Conservation (phyloP, 2,888 invertebrate species). For the Heliothis peltigera region DNA sequence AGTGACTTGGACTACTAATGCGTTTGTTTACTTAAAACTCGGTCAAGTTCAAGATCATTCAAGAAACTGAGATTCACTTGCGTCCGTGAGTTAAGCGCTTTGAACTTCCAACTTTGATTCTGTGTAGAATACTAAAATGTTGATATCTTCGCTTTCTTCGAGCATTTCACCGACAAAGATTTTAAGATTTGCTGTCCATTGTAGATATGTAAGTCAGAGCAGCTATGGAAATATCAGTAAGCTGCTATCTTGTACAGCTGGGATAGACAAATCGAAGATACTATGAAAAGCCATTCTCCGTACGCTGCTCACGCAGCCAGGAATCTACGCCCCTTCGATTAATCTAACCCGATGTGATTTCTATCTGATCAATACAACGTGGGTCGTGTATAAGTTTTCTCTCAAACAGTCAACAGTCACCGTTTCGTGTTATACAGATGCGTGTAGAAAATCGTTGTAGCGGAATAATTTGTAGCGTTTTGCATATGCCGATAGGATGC, state of each 20-base stretch:
- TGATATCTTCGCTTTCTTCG: conserved; percentile 27
- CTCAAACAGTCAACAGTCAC: conserved; percentile 51
- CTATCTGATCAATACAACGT: conserved; percentile 64
- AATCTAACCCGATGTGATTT: conserved; percentile 72
- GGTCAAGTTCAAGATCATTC: conserved; percentile 60
- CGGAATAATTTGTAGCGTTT: conserved; percentile 74
- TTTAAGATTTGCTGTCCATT: conserved; percentile 23
- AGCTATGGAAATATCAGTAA: conserved; percentile 66
- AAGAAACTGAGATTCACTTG: conserved; percentile 46
- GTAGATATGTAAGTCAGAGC: conserved; percentile 23
- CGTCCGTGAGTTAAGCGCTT: conserved; percentile 44
- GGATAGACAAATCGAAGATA: conserved; percentile 71
- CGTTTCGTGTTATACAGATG: conserved; percentile 60
- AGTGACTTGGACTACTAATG: conserved; percentile 69
- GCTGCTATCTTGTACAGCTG: conserved; percentile 67
- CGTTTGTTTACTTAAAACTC: conserved; percentile 64
- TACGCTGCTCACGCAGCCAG: conserved; percentile 68
- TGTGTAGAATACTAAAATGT: conserved; percentile 31
- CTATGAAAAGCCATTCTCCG: conserved; percentile 71
- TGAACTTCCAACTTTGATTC: conserved; percentile 6
- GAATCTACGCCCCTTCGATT: conserved; percentile 68
- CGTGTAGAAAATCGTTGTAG: conserved; percentile 75
- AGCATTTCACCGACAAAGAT: conserved; percentile 25
- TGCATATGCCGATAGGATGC: conserved; percentile 73
- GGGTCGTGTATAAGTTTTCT: conserved; percentile 59